Evolutionary conservation across 2,797 vertebrate genomes (phyloP), one percentile per base, ranked within the genome.

Genomic region (Phyllotis vaccarum): DNA sequence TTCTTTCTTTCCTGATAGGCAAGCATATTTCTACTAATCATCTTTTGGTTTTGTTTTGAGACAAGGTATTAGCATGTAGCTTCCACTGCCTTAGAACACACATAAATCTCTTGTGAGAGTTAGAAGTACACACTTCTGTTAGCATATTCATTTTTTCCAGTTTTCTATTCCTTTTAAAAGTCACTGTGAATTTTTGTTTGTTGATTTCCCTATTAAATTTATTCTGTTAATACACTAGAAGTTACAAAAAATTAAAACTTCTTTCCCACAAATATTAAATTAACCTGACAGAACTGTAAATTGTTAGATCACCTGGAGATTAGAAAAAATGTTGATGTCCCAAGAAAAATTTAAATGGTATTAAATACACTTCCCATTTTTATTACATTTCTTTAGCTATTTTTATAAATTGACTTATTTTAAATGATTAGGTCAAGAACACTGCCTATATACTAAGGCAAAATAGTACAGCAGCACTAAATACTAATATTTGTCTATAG

Each of bases 161-260:
- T 79, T 14, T 74, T 34, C 68, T 56, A 5, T 27, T 19, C 54
- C 2, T 72, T 79, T 75, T 91, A 83, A 60, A 90, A 34, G 2
- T 94, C 60, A 79, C 11, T 87, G 7, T 1, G 1, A 78, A 54
- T 54, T 68, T 24, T 78, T 31, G 17, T 64, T 24, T 29, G 52
- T 9, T 86, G 70, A 24, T 12, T 54, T 91, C 27, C 86, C 88
- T 78, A 68, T 72, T 81, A 90, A 93, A 64, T 93, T 29, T 81
- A 90, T 89, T 93, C n/a, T 81, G 7, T 74, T 85, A 95, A n/a
- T 70, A 24, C 3, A 54, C 29, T 79, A 11, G 49, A 54, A 54
- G 86, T 27, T 22, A 72, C 75, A 52, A 46, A 89, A 83, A 19
- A 3, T 31, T 11, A 66, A 21, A 92, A 27, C 3, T 31, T 60